Evolutionary conservation across 1,140 invertebrate genomes (phyloP).

Genomic region (Brachionus manjavacas): DNA sequence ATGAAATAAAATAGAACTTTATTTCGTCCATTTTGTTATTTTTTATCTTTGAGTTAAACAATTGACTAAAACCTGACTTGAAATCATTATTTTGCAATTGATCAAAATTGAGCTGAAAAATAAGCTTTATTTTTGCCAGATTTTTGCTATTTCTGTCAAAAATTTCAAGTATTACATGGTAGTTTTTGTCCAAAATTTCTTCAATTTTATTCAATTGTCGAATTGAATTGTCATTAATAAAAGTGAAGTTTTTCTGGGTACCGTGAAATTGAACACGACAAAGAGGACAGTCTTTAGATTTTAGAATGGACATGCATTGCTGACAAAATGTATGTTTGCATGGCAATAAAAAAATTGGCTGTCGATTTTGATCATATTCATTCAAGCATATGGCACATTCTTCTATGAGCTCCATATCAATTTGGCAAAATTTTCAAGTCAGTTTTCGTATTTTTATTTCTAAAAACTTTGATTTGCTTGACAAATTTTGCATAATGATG

Average conservation of each 20-base stretch:
- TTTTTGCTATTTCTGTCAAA: not conserved
- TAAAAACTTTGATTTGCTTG: not conserved
- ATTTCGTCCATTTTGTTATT: not conserved
- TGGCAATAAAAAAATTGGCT: not conserved
- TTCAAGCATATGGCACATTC: constrained; percentile 14
- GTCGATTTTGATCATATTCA: not conserved
- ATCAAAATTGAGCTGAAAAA: not conserved
- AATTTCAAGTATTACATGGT: not conserved
- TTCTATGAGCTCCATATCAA: not conserved
- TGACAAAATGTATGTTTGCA: constrained; percentile 10
- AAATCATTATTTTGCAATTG: not conserved
- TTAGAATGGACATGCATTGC: not conserved
- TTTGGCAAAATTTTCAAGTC: not conserved
- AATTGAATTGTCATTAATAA: not conserved
- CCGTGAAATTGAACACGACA: not conserved
- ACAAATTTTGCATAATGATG: not conserved
- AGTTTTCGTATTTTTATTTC: not conserved
- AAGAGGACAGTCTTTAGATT: not conserved
- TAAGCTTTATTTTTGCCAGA: not conserved
- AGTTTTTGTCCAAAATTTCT: not conserved
- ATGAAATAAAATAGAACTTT: not conserved
- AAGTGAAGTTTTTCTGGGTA: not conserved
- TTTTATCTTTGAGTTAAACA: not conserved
- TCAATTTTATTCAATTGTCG: not conserved
- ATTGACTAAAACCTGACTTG: not conserved